These are phyloP conservation scores for Melanaphis sacchari DNA, from an alignment of 1,140 invertebrate genomes.

Conservation along the genomic window DNA sequence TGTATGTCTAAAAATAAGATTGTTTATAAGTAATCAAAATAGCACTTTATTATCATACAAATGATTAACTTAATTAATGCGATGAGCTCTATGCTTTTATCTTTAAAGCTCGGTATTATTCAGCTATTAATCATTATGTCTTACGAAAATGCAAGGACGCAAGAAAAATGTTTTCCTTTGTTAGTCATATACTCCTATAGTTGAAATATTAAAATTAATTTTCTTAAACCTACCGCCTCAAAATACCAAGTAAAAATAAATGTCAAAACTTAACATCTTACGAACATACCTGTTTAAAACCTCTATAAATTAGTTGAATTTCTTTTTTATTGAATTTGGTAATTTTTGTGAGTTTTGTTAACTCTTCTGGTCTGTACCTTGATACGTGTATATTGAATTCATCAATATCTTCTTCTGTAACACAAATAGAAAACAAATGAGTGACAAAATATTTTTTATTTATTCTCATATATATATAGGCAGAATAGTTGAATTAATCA, in stretches of 20 bases:
- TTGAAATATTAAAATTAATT: not conserved
- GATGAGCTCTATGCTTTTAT: slow-evolving; percentile 23
- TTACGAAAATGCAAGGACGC: not conserved
- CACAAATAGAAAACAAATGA: slow-evolving; percentile 35
- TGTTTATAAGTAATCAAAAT: slow-evolving; percentile 19
- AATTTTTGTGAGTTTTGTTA: slow-evolving; percentile 79
- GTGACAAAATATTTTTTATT: not conserved
- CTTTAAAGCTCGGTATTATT: not conserved
- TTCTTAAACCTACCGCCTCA: not conserved
- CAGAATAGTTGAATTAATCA: not conserved
- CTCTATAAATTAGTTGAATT: slow-evolving; percentile 91
- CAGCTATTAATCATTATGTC: slow-evolving; percentile 7
- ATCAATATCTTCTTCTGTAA: slow-evolving; percentile 78
- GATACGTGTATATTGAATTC: slow-evolving; percentile 71
- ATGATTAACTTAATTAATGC: slow-evolving; percentile 14
- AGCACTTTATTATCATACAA: not conserved
- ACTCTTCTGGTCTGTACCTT: slow-evolving; percentile 81
- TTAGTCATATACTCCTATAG: not conserved
- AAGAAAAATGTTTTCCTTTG: not conserved
- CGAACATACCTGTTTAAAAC: slow-evolving; percentile 83
- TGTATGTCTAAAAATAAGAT: not conserved
- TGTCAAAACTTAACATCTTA: not conserved
- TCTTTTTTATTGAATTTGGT: slow-evolving; percentile 89
- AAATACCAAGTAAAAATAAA: not conserved
- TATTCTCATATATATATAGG: not conserved